Conservation (phyloP, 92 coral and sea anemone species). For the Isaurus tuberculatus region DNA sequence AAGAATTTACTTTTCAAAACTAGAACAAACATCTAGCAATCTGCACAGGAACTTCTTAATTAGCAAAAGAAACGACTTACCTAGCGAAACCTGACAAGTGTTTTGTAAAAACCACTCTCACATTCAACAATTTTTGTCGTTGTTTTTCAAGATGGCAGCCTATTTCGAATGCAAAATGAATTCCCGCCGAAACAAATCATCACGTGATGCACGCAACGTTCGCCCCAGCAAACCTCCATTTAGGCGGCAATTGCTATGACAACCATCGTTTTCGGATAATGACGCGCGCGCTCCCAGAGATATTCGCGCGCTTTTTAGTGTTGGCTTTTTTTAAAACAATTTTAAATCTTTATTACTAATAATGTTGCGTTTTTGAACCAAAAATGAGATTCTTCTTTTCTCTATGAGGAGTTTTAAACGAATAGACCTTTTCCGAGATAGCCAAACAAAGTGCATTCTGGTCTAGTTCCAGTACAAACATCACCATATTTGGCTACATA, state of each 20-base stretch:
- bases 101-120: constrained; percentile 43
- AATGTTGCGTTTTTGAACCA: too few relatives aligned
- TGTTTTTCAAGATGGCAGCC: constrained; percentile 96
- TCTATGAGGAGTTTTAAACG: too few relatives aligned
- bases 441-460: too few relatives aligned
- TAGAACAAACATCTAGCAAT: background rate
- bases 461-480: too few relatives aligned
- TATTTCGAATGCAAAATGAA: constrained; percentile 84
- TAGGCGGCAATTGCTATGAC: constrained; percentile 45
- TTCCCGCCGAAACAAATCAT: constrained; percentile 96
- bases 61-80: constrained; percentile 11
- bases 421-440: too few relatives aligned
- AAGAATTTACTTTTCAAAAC: background rate
- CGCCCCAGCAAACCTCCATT: constrained; percentile 29
- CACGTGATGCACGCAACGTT: constrained; percentile 81
- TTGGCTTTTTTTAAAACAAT: too few relatives aligned
- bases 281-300: constrained; percentile 14
- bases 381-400: too few relatives aligned
- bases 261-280: background rate
- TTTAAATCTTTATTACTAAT: too few relatives aligned
- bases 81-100: background rate
- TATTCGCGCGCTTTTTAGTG: background rate
- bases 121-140: constrained; percentile 51
- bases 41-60: background rate
- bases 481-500: too few relatives aligned